Conservation (phyloP, 2,113 vertebrate species). For the Lethenteron camtschaticum region DNA sequence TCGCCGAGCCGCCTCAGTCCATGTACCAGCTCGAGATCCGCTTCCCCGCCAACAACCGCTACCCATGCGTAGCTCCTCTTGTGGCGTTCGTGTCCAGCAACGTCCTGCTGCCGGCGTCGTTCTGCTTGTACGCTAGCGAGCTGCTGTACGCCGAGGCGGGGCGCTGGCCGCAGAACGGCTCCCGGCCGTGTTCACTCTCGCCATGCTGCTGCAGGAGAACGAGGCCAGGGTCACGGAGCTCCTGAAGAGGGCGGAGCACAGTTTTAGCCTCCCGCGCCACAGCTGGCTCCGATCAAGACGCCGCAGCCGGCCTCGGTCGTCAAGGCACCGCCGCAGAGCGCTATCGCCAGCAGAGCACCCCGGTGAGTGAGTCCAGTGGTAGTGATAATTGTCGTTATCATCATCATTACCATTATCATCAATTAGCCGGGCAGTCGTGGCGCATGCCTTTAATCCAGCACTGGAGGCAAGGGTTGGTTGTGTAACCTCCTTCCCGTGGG, state of each 20-base stretch:
- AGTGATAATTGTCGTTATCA: background rate
- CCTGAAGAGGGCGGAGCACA: conserved; percentile 41
- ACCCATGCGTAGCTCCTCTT: conserved; percentile 63
- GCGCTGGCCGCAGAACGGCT: conserved; percentile 35
- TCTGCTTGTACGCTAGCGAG: conserved; percentile 52
- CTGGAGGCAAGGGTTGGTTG: too few relatives aligned
- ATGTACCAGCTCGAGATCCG: conserved; percentile 68
- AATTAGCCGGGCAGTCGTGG: too few relatives aligned
- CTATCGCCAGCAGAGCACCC: background rate
- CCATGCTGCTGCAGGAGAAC: conserved; percentile 53
- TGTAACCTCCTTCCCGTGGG: too few relatives aligned
- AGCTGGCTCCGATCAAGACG: conserved; percentile 15
- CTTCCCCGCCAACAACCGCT: conserved; percentile 54
- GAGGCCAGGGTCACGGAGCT: conserved; percentile 37
- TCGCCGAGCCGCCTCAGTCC: background rate
- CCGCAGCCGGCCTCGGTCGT: background rate
- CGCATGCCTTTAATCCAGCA: too few relatives aligned
- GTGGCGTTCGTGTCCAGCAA: conserved; percentile 71
- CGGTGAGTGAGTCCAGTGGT: background rate
- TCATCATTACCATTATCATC: background rate
- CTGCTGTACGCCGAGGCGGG: conserved; percentile 47
- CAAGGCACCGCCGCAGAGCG: background rate
- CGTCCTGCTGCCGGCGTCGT: conserved; percentile 38
- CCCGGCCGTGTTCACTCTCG: conserved; percentile 56
- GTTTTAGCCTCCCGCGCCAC: conserved; percentile 39